Conservation (phyloP, 2,888 invertebrate species). For the Pediacus dermestoides region DNA sequence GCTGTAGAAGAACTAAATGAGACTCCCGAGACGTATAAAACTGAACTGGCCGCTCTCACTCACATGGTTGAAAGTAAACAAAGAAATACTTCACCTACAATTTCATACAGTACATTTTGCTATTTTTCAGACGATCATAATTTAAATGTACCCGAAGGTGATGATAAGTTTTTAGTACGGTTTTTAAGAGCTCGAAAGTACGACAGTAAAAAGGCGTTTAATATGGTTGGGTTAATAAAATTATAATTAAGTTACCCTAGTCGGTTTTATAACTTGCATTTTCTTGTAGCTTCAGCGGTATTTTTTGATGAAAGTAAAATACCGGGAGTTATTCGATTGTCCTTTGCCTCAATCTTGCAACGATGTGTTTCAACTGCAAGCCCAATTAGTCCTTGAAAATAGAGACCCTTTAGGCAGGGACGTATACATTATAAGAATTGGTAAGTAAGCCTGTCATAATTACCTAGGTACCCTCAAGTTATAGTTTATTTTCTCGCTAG, state of each 20-base stretch:
- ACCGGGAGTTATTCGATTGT: slow-evolving; percentile 48
- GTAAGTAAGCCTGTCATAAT: slow-evolving; percentile 33
- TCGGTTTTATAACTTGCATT: slow-evolving; percentile 13
- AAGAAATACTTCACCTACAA: slow-evolving; percentile 13
- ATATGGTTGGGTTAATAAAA: slow-evolving; percentile 38
- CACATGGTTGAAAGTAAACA: slow-evolving; percentile 39
- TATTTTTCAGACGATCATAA: slow-evolving; percentile 43
- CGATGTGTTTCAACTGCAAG: slow-evolving; percentile 47
- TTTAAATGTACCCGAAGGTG: slow-evolving; percentile 51
- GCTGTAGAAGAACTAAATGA: slow-evolving; percentile 47
- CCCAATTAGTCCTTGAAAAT: slow-evolving; percentile 47
- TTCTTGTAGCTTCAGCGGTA: slow-evolving; percentile 46
- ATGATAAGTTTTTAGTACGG: slow-evolving; percentile 55
- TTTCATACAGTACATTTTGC: slow-evolving; percentile 4
- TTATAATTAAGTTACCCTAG: slow-evolving; percentile 1
- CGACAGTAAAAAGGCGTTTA: slow-evolving; percentile 49
- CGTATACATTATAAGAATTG: slow-evolving; percentile 49
- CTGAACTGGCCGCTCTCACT: slow-evolving; percentile 39
- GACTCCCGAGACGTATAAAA: slow-evolving; percentile 41
- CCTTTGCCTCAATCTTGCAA: slow-evolving; percentile 44
- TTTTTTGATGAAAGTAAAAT: slow-evolving; percentile 50
- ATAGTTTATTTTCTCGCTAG: slow-evolving; percentile 32
- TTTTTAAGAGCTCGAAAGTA: slow-evolving; percentile 59
- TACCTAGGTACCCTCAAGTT: slow-evolving; percentile 11
- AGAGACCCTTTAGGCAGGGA: slow-evolving; percentile 48